Evolutionary conservation across 2,113 vertebrate genomes (phyloP).

Genomic region (Hucho hucho): DNA sequence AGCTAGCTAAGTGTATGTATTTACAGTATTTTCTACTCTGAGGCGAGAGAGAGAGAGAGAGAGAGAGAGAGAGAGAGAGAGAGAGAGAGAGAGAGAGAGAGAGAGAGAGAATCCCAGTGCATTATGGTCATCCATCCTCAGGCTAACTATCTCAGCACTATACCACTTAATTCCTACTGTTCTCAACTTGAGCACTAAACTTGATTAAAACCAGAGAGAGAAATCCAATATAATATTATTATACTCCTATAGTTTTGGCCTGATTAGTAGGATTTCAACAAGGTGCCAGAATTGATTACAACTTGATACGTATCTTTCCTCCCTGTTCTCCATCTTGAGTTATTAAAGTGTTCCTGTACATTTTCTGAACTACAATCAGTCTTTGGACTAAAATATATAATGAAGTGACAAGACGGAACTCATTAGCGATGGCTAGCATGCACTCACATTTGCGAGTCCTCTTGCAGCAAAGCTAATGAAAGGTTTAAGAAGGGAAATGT

Average conservation of each 20-base stretch:
- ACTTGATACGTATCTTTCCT: slow-evolving; percentile 9
- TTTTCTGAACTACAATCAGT: slow-evolving; percentile 26
- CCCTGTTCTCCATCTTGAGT: not conserved
- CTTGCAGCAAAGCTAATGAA: slow-evolving; percentile 38
- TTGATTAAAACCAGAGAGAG: slow-evolving; percentile 6
- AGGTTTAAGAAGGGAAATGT: slow-evolving; percentile 34
- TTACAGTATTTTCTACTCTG: slow-evolving; percentile 44
- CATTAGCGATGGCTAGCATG: slow-evolving; percentile 14
- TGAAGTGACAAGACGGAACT: slow-evolving; percentile 19
- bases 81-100: too few species aligned
- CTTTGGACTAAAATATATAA: slow-evolving; percentile 5
- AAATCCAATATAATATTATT: slow-evolving; percentile 17
- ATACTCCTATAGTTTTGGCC: not conserved
- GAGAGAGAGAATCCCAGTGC: slow-evolving; percentile 15
- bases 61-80: slow-evolving; percentile 43
- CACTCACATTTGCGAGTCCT: slow-evolving; percentile 25
- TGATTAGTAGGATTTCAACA: slow-evolving; percentile 19
- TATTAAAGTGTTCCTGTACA: slow-evolving; percentile 11
- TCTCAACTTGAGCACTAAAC: slow-evolving; percentile 26
- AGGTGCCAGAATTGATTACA: slow-evolving; percentile 4
- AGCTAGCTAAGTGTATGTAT: slow-evolving; percentile 38
- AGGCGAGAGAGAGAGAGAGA: slow-evolving; percentile 35
- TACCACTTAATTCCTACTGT: slow-evolving; percentile 39
- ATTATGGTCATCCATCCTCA: slow-evolving; percentile 51
- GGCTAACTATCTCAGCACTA: slow-evolving; percentile 41